Conservation (phyloP, 1,140 invertebrate species). For the Polyergus mexicanus region DNA sequence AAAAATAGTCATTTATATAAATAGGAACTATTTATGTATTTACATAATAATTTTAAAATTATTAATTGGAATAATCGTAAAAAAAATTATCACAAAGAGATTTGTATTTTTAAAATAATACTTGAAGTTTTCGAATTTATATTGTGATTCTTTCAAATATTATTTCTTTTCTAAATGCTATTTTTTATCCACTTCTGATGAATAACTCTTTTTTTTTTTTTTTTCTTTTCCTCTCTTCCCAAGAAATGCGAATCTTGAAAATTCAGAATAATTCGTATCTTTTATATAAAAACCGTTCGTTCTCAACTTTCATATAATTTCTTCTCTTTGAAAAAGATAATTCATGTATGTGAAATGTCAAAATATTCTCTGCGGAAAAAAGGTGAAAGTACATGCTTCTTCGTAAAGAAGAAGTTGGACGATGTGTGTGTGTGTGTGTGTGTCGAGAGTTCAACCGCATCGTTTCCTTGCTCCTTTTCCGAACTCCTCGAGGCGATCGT, state of each 20-base stretch:
- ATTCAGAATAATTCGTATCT: not conserved
- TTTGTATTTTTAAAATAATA: no score
- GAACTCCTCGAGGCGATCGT: conserved; percentile 11
- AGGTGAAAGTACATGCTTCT: conserved; percentile 17
- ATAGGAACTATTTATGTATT: no score
- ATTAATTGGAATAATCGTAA: no score
- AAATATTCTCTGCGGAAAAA: conserved; percentile 31
- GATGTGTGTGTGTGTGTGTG: no score
- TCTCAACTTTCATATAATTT: not conserved
- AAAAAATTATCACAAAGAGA: no score
- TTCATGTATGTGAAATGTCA: conserved; percentile 41
- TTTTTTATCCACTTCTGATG: no score
- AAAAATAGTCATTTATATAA: no score
- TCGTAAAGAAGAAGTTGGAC: conserved; percentile 13
- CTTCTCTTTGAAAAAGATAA: conserved; percentile 2
- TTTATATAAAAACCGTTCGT: not conserved
- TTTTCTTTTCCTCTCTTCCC: no score
- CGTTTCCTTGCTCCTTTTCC: conserved; percentile 33
- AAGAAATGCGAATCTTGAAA: not conserved
- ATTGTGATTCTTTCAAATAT: no score
- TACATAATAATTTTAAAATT: no score
- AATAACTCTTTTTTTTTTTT: not conserved
- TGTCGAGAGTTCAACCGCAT: conserved; percentile 50
- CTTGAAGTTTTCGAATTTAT: no score
- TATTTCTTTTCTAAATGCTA: no score